phyloP scores from a whole-genome alignment of 2,113 vertebrate genomes.

The Excalfactoria chinensis region DNA sequence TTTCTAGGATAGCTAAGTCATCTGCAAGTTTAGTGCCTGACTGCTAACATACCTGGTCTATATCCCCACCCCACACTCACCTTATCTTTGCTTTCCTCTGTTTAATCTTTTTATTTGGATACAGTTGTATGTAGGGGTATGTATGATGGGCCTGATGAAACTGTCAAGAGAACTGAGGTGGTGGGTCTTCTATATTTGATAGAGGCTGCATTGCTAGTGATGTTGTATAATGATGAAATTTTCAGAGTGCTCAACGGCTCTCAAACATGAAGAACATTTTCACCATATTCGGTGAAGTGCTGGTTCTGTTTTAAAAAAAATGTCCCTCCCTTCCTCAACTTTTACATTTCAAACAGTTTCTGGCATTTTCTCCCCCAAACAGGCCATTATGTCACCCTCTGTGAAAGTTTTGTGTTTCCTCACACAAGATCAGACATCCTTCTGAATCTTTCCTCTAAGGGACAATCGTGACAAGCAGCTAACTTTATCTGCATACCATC shows the following conservation, averaged over 20 bases:
- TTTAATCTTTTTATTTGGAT: neutral
- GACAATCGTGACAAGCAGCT: neutral
- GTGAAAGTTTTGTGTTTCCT: neutral
- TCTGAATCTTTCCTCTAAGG: neutral
- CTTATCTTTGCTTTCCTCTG: neutral
- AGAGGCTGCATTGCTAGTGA: neutral
- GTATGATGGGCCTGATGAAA: neutral
- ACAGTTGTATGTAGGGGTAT: neutral
- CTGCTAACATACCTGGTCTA: neutral
- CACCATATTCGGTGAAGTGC: neutral
- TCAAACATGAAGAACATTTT: neutral
- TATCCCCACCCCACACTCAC: fast-evolving
- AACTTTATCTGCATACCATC: neutral
- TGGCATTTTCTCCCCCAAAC: neutral
- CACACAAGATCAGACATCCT: neutral
- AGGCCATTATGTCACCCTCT: neutral
- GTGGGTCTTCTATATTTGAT: neutral
- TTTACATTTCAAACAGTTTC: neutral
- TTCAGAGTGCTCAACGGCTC: neutral
- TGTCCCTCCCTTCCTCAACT: neutral
- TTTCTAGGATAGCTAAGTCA: neutral
- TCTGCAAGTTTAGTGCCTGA: neutral
- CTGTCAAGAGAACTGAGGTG: neutral
- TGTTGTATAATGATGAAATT: neutral
- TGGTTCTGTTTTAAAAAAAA: neutral